Base-by-base conservation (phyloP, 2,113 vertebrate species). In the Pseudopipra pipra region DNA sequence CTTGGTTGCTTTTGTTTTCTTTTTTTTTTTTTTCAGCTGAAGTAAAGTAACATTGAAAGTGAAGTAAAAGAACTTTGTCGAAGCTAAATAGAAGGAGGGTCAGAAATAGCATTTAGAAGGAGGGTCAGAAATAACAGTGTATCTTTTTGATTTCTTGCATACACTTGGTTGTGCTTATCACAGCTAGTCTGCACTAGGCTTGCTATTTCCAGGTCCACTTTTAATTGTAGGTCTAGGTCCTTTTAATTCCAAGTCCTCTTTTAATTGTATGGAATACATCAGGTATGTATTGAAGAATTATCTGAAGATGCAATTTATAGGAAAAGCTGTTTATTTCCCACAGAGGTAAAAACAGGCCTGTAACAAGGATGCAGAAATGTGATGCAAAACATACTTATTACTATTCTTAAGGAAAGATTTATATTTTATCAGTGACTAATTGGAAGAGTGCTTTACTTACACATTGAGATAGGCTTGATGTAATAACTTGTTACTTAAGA, bases 51-150 rank as follows among this genome's bases (percentile, higher is more conserved):
- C 25, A 27, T 11, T 43, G 31, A 66, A 35, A 73, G 66, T n/a
- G 9, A 46, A 77, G 25, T 58, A 39, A 76, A 62, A 63, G 47
- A 49, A 73, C 11, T 54, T 66, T 15, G 1, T n/a, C 76, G 35
- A 83, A 73, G 15, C 70, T 28, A 78, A 94, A 68, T 93, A 18
- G 25, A 59, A 47, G 25, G 11, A 44, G 12, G 39, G 39, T 41
- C 39, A 41, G 39, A 41, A 41, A 41, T 41, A 39, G 12, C 30
- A 51, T 51, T 27, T 94, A 19, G 27, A 65, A 44, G 27, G 12
- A 46, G 12, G 2, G 4, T 55, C 2, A 0, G 16, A 24, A 61
- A 12, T 78, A 51, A 37, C 0, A 19, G 7, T 12, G 11, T 28
- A 56, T 82, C 8, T 72, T 85, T 87, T 39, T 11, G 15, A 6